These are phyloP conservation scores for Aldrovandia affinis DNA, from an alignment of 2,797 vertebrate genomes.

Conservation along the genomic window DNA sequence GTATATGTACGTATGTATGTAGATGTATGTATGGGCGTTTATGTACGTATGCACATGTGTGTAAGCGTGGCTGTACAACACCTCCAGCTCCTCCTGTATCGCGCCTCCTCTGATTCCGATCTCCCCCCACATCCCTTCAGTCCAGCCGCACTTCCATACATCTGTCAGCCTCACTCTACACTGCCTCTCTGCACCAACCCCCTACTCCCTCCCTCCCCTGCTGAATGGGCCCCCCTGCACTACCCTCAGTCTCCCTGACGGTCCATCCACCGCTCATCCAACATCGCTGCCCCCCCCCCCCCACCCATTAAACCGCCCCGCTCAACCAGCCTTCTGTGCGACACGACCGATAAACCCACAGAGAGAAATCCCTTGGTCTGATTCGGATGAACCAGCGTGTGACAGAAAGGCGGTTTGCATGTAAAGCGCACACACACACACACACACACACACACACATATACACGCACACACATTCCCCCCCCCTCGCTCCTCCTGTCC, in stretches of 20 bases:
- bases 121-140: not conserved
- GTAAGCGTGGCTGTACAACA: not conserved
- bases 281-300: too few species aligned
- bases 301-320: too few species aligned
- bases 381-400: not conserved
- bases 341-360: too few species aligned
- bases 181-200: not conserved
- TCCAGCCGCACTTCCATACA: not conserved
- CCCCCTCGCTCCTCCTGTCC: conserved; percentile 26
- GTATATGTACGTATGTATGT: not conserved
- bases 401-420: not conserved
- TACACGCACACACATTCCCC: not conserved
- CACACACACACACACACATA: conserved; percentile 3
- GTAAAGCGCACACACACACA: conserved; percentile 25
- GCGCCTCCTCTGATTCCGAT: not conserved
- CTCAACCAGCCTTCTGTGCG: too few species aligned
- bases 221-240: not conserved
- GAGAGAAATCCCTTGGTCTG: not conserved
- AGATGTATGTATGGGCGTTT: not conserved
- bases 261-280: not conserved
- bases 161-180: not conserved
- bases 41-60: not conserved
- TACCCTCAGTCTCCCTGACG: not conserved
- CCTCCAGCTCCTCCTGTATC: not conserved
- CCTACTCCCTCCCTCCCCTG: not conserved